phyloP scores from a whole-genome alignment of 53 echinoderm and acorn worm species.

The Paelopatides confundens region DNA sequence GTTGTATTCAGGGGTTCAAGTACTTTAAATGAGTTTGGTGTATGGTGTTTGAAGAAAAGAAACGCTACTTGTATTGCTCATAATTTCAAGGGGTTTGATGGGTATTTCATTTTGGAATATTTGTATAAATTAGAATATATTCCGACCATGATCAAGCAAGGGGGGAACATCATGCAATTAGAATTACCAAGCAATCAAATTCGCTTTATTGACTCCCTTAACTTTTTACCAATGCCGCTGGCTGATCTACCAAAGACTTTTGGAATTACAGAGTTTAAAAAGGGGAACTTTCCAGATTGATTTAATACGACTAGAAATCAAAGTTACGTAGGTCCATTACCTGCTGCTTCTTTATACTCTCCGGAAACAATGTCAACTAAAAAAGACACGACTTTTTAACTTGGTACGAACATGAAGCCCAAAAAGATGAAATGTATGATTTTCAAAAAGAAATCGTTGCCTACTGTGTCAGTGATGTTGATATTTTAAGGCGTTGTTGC shows the following conservation, averaged over 20 bases:
- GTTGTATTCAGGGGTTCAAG: conserved; percentile 1
- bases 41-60: conserved; percentile 10
- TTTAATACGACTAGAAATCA: conserved; percentile 30
- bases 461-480: conserved; percentile 62
- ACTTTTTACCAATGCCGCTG: conserved; percentile 56
- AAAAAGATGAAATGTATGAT: conserved; percentile 29
- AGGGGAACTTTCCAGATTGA: conserved; percentile 54
- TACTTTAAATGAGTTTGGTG: conserved; percentile 20
- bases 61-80: conserved; percentile 23
- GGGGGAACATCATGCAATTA: conserved; percentile 49
- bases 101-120: conserved; percentile 25
- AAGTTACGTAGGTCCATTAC: conserved; percentile 41
- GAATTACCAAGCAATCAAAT: neutral
- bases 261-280: conserved; percentile 38
- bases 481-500: conserved; percentile 56
- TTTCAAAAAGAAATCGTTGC: conserved; percentile 39
- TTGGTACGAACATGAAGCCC: conserved; percentile 47
- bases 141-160: neutral
- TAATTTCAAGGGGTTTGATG: conserved; percentile 50
- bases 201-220: conserved; percentile 45
- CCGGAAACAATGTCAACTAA: conserved; percentile 35
- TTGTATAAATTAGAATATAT: conserved; percentile 18
- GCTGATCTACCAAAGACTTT: conserved; percentile 48
- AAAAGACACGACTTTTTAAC: neutral
- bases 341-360: conserved; percentile 12